Conservation (phyloP, 2,797 vertebrate genomes). For the Kryptopterus vitreolus region DNA sequence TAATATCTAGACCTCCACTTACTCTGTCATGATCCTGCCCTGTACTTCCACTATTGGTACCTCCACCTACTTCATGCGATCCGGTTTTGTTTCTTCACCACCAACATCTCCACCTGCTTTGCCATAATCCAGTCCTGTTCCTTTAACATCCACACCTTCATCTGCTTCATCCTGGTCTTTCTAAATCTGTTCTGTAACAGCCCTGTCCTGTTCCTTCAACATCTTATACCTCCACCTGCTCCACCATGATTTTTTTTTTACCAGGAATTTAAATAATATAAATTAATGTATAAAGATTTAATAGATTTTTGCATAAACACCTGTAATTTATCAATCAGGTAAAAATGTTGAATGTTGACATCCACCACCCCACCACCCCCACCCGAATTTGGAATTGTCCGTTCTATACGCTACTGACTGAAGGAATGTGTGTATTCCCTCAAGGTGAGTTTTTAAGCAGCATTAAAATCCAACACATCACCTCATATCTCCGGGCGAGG, state of each 20-base stretch:
- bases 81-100: no score
- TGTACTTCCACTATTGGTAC: not conserved
- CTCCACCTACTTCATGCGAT: not conserved
- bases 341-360: not conserved
- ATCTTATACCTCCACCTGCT: not conserved
- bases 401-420: constrained; percentile 9
- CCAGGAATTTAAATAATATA: no score
- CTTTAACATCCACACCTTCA: not conserved
- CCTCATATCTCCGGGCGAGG: constrained; percentile 12
- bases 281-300: no score
- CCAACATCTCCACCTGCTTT: no score
- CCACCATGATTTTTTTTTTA: no score
- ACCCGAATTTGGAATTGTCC: not conserved
- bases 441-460: constrained; percentile 23
- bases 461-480: constrained; percentile 18
- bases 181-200: no score
- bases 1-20: no score
- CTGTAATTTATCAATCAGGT: not conserved
- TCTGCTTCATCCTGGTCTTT: not conserved
- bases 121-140: no score
- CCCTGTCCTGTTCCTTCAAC: not conserved
- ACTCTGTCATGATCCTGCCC: no score
- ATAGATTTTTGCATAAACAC: no score
- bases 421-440: constrained; percentile 35
- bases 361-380: not conserved